Conservation (phyloP, 2,888 invertebrate species). For the Dichetophora obliterata region DNA sequence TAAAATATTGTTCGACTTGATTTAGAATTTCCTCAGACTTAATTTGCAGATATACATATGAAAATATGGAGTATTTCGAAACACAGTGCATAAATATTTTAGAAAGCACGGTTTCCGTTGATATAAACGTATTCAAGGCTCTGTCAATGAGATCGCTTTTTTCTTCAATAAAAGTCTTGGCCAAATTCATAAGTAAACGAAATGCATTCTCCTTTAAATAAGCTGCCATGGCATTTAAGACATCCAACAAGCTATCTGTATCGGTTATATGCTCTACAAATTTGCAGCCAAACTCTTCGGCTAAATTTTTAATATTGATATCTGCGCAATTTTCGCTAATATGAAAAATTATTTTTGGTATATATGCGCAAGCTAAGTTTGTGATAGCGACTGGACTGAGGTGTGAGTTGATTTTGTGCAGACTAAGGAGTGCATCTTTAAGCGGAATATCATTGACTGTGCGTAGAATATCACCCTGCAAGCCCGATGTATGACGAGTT, state of each 20-base stretch:
- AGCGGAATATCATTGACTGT: constrained; percentile 63
- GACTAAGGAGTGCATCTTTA: constrained; percentile 51
- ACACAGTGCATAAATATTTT: constrained; percentile 57
- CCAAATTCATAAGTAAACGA: constrained; percentile 53
- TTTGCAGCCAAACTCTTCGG: constrained; percentile 51
- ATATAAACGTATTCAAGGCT: constrained; percentile 53
- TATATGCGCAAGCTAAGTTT: neutral
- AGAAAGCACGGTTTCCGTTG: constrained; percentile 59
- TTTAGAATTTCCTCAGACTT: constrained; percentile 45
- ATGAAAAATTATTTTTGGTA: neutral
- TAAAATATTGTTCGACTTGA: constrained; percentile 44
- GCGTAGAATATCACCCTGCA: constrained; percentile 60
- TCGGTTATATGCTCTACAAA: constrained; percentile 58
- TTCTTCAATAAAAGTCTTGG: constrained; percentile 57
- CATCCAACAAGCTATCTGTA: constrained; percentile 53
- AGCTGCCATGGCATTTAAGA: constrained; percentile 52
- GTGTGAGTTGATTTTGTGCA: constrained; percentile 50
- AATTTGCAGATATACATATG: constrained; percentile 50
- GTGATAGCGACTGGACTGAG: constrained; percentile 28
- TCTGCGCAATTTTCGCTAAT: neutral
- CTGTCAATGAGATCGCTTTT: constrained; percentile 53
- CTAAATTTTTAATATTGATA: constrained; percentile 42
- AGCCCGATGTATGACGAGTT: constrained; percentile 48
- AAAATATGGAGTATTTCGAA: constrained; percentile 51
- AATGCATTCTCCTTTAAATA: constrained; percentile 52